Conservation (phyloP, 2,888 invertebrate species). For the Microplitis manilae region DNA sequence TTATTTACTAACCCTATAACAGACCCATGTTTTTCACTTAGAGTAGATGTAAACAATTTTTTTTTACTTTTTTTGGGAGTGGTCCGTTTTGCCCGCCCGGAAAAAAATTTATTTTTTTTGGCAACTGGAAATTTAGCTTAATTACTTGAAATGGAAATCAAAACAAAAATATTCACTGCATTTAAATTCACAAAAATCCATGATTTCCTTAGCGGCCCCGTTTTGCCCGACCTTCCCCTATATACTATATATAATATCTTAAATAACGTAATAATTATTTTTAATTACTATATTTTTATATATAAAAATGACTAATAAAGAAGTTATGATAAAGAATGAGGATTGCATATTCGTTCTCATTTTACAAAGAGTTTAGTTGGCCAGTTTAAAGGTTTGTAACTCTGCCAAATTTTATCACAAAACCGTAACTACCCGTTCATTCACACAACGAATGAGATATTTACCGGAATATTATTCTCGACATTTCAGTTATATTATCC, state of each 20-base stretch:
- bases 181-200: no score
- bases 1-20: no score
- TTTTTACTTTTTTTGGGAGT: no score
- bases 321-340: background rate
- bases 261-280: slow-evolving; percentile 31
- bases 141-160: no score
- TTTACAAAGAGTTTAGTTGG: slow-evolving; percentile 33
- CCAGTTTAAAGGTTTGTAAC: slow-evolving; percentile 54
- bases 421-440: slow-evolving; percentile 55
- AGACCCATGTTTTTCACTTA: no score
- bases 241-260: background rate
- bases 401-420: slow-evolving; percentile 60
- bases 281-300: slow-evolving; percentile 4
- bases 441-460: slow-evolving; percentile 47
- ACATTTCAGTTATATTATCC: background rate
- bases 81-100: no score
- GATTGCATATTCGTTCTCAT: slow-evolving; percentile 22
- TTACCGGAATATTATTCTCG: slow-evolving; percentile 7
- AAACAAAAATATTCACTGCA: no score
- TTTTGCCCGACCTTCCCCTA: no score
- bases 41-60: no score
- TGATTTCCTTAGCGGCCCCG: no score
- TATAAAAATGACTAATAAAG: slow-evolving; percentile 13
- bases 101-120: no score
- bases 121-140: no score